These are phyloP conservation scores for Parus major DNA, from an alignment of 2,113 vertebrate genomes.

Conservation along the genomic window DNA sequence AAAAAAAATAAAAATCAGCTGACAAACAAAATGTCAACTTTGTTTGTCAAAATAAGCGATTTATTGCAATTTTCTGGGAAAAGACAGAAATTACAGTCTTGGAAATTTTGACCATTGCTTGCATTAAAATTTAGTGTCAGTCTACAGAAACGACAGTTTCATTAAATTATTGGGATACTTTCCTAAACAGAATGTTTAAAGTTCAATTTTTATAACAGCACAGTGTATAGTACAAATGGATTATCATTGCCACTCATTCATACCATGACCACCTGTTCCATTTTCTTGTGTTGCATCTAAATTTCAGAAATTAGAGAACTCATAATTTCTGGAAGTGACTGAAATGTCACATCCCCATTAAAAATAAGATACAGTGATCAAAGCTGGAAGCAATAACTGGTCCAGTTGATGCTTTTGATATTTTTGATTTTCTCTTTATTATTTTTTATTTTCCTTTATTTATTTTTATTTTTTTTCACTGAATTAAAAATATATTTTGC, in stretches of 20 bases:
- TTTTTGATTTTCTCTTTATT: neutral
- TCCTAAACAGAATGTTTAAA: neutral
- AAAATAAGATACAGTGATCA: neutral
- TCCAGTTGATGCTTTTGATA: neutral
- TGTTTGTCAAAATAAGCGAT: no score
- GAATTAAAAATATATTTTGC: slow-evolving; percentile 57
- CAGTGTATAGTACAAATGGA: neutral
- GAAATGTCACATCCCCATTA: slow-evolving; percentile 7
- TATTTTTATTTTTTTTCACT: slow-evolving; percentile 31
- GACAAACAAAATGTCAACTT: neutral
- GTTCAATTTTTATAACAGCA: neutral
- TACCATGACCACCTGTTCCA: neutral
- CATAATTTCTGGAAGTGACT: slow-evolving; percentile 7
- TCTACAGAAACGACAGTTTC: neutral
- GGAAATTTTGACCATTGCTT: neutral
- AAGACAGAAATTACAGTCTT: neutral
- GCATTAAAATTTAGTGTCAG: neutral
- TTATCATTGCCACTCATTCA: neutral
- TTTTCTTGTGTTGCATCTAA: slow-evolving; percentile 3
- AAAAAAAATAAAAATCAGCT: neutral
- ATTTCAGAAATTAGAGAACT: neutral
- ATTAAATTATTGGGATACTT: neutral
- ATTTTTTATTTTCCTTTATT: neutral
- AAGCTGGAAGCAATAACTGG: neutral
- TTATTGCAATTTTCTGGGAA: neutral